Base-by-base conservation (phyloP, 2,113 vertebrate species). In the Leucopsar rothschildi region DNA sequence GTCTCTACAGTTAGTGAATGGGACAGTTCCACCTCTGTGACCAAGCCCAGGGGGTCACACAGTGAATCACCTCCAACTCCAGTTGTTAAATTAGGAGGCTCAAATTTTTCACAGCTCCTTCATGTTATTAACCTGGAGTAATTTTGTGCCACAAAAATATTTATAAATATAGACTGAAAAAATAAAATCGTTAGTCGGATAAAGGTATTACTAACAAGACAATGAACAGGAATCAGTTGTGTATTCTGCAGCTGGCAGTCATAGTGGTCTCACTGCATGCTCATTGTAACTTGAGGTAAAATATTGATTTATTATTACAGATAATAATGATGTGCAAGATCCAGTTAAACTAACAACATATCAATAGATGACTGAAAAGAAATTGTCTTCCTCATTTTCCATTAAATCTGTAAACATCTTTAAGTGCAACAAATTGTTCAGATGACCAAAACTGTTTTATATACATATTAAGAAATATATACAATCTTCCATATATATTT, bases 381-480 rank as follows among this genome's bases (percentile, higher is more conserved):
- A 69, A 69, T 52, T 35, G 6, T 47, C 44, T 86, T 71, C 37
- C 15, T 77, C 60, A 61, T 55, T 92, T 95, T 86, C 40, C 76
- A 73, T 78, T 77, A 60, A 63, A 86, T 87, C 55, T 84, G 65
- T 84, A 92, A 89, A 91, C 79, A 45, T 27, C 31, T 59, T 84
- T 49, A 83, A 93, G 83, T 82, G 55, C 22, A 63, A 83, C 39
- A 86, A 72, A 63, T 86, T 64, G 18, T 91, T 90, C 55, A 55
- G 73, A 83, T 45, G 59, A 94, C 37, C 33, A 49, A 91, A 85
- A 85, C 2, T 28, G 1, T 40, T 25, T 86, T 94, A 91, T 69
- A 47, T 73, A 91, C 66, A 70, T 55, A 52, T 50, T 55, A 82
- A 87, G 50, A 96, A 91, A 89, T 91, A 89, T 76, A 78, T 94